These are phyloP conservation scores for Tyrannus savana DNA, from an alignment of 2,113 vertebrate genomes.

Conservation along the genomic window DNA sequence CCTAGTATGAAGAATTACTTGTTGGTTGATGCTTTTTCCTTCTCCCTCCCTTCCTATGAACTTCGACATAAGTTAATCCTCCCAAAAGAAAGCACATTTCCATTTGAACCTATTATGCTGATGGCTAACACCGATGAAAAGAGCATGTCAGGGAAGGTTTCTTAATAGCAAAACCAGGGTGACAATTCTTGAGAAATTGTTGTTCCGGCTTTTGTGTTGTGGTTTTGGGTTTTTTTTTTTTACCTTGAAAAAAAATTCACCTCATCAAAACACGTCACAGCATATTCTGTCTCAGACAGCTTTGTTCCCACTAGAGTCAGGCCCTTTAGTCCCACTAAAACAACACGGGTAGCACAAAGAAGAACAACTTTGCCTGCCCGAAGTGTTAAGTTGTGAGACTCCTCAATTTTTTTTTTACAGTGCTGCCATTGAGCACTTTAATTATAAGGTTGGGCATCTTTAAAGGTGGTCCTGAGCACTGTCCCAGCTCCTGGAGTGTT, in stretches of 20 bases:
- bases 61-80: constrained; percentile 36
- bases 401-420: neutral
- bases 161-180: constrained; percentile 47
- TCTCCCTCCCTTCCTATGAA: constrained; percentile 39
- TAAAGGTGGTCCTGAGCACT: neutral
- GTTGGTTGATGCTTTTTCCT: constrained; percentile 62
- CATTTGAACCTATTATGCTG: neutral
- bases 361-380: neutral
- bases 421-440: fast-evolving
- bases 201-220: neutral
- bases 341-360: fast-evolving
- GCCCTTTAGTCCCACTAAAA: neutral
- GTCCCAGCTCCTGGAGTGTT: too few species aligned
- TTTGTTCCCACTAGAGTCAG: neutral
- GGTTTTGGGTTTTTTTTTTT: neutral
- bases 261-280: neutral
- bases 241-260: neutral
- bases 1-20: constrained; percentile 61
- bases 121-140: neutral
- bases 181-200: neutral
- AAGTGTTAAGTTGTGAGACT: neutral
- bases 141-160: neutral
- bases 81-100: constrained; percentile 31
- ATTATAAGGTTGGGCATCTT: neutral
- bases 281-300: neutral